Conservation (phyloP, 37 sponge, comb jelly and placozoan genomes). For the Chondrosia reniformis region DNA sequence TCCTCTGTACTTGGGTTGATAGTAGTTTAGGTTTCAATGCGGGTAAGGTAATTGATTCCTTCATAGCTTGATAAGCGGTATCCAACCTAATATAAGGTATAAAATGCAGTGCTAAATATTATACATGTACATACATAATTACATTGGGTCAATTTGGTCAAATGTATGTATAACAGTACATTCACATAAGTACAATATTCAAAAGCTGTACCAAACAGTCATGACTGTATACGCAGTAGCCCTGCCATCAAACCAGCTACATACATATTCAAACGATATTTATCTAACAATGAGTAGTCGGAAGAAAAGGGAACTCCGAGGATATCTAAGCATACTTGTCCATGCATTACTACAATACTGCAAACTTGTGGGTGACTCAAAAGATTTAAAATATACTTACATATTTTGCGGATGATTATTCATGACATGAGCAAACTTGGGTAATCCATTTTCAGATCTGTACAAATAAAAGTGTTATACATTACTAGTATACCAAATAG, state of each 20-base stretch:
- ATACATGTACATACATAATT: constrained; percentile 2
- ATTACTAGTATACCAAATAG: too few relatives aligned
- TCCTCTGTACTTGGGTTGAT: constrained; percentile 47
- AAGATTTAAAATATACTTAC: too few relatives aligned
- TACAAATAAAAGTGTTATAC: too few relatives aligned
- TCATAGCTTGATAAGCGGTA: constrained; percentile 43
- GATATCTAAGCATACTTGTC: too few relatives aligned
- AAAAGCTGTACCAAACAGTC: too few relatives aligned
- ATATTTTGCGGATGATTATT: too few relatives aligned
- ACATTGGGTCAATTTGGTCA: neutral
- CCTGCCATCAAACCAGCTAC: neutral
- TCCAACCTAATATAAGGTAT: constrained; percentile 26
- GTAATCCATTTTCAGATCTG: too few relatives aligned
- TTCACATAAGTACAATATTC: too few relatives aligned
- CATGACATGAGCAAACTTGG: too few relatives aligned
- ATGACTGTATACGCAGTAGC: neutral
- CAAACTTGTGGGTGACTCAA: too few relatives aligned
- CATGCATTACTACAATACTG: too few relatives aligned
- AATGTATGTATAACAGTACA: neutral
- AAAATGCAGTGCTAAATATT: neutral
- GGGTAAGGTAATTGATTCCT: constrained; percentile 60
- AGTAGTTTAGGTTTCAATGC: constrained; percentile 53
- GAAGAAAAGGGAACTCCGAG: too few relatives aligned
- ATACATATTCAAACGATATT: neutral
- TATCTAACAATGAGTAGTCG: neutral